phyloP scores from a whole-genome alignment of 2,113 vertebrate species.

The Tinamus guttatus region DNA sequence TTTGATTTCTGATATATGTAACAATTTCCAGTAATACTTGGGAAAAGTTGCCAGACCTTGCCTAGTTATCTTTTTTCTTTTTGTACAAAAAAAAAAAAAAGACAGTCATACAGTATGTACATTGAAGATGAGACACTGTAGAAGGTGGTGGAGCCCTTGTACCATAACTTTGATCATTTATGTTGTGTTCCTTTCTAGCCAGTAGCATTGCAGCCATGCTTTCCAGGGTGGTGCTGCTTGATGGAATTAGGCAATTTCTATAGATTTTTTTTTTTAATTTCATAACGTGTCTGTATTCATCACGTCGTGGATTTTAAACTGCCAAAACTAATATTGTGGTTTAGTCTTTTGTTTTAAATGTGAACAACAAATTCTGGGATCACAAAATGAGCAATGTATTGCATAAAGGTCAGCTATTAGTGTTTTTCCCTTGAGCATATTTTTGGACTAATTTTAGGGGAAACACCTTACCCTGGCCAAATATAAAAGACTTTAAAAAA shows the following conservation, averaged over 20 bases:
- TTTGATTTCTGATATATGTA: not conserved
- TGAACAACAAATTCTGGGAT: not conserved
- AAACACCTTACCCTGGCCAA: not conserved
- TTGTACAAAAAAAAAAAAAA: not conserved
- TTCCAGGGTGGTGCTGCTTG: constrained; percentile 34
- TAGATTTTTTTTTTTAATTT: not conserved
- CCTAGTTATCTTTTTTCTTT: not conserved
- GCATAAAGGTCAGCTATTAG: not conserved
- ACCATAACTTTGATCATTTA: not conserved
- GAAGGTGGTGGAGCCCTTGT: not conserved
- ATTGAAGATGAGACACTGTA: not conserved
- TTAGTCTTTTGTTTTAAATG: not conserved
- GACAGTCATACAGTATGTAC: not conserved
- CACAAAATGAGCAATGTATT: not conserved
- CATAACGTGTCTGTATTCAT: not conserved
- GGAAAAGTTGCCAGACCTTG: not conserved
- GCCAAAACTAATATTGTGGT: not conserved
- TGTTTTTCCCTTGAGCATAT: not conserved
- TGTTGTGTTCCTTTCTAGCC: not conserved
- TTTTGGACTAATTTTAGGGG: not conserved
- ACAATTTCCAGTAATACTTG: not conserved
- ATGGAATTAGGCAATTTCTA: constrained; percentile 5
- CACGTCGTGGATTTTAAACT: not conserved
- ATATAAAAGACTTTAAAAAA: not conserved
- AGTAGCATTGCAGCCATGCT: not conserved